Percentiles rank a stretch among this genome's conserved stretches.
Evolutionary conservation across 2,888 invertebrate genomes (phyloP).

Genomic region (Chesias legatella): DNA sequence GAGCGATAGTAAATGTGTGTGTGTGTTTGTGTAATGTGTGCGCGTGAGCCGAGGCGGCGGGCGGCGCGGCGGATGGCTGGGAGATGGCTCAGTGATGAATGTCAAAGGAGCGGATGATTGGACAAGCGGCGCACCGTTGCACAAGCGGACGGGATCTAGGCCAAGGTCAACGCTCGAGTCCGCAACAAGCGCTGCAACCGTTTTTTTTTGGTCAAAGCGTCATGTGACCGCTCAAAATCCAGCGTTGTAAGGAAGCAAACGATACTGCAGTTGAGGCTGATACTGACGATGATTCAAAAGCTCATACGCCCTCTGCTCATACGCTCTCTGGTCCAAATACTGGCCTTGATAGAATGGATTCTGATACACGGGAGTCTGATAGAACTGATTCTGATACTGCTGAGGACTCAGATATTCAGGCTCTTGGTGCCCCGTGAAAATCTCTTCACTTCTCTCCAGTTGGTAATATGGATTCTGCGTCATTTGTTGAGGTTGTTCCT

Average conservation of each 20-base stretch:
- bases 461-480: conserved; percentile 27
- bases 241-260: conserved; percentile 38
- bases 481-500: conserved; percentile 28
- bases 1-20: too few species aligned
- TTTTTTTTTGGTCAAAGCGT: too few species aligned
- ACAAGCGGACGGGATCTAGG: conserved; percentile 51
- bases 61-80: conserved; percentile 10
- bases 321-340: conserved; percentile 7
- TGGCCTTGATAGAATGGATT: conserved; percentile 9
- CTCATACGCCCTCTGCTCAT: conserved; percentile 17
- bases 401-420: conserved; percentile 28
- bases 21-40: background rate
- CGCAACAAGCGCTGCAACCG: too few species aligned
- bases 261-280: conserved; percentile 38
- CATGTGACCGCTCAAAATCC: background rate
- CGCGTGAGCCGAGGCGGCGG: conserved; percentile 8
- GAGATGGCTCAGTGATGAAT: conserved; percentile 18
- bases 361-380: conserved; percentile 2
- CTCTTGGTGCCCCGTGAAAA: conserved; percentile 29
- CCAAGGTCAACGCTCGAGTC: conserved; percentile 70
- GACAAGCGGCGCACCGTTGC: conserved; percentile 41
- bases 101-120: conserved; percentile 27
- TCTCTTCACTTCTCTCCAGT: conserved; percentile 26
- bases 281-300: conserved; percentile 27
- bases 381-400: conserved; percentile 14